Conservation (phyloP, 23 tunicate genomes). For the Trididemnum nubilum region DNA sequence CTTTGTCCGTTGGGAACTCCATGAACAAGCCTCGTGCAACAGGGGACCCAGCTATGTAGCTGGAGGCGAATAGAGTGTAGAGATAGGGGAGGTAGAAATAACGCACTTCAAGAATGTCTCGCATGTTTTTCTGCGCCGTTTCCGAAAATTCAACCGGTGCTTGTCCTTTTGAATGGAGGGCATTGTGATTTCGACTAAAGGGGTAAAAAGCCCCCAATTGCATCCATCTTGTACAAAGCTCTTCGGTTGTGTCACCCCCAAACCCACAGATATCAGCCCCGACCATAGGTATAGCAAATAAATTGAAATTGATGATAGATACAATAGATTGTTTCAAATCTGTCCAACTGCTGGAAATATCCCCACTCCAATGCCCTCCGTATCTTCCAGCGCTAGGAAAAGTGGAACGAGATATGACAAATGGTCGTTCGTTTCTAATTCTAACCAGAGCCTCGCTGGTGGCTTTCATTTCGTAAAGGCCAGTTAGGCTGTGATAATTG, state of each 20-base stretch:
- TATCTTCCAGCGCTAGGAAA: constrained; percentile 85
- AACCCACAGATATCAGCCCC: constrained; percentile 99
- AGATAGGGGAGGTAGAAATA: constrained; percentile 85
- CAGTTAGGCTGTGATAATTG: constrained; percentile 74
- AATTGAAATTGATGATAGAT: constrained; percentile 67
- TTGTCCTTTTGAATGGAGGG: constrained; percentile 38
- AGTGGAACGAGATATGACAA: constrained; percentile 93
- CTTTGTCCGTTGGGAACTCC: constrained; percentile 80
- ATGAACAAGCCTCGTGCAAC: constrained; percentile 84
- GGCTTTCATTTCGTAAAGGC: constrained; percentile 82
- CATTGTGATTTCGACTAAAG: constrained; percentile 84
- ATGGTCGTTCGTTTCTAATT: constrained; percentile 69
- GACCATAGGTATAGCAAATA: constrained; percentile 89
- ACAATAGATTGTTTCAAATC: constrained; percentile 76
- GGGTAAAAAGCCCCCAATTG: constrained; percentile 98
- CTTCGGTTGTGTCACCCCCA: constrained; percentile 62
- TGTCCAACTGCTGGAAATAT: constrained; percentile 78
- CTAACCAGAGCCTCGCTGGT: constrained; percentile 63
- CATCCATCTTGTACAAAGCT: constrained; percentile 92
- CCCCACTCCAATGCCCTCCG: constrained; percentile 98
- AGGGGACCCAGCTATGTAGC: constrained; percentile 66
- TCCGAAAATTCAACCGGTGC: constrained; percentile 85
- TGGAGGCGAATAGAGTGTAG: constrained; percentile 65
- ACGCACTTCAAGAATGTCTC: constrained; percentile 46
- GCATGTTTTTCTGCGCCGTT: constrained; percentile 47